Base-by-base conservation (phyloP, 2,888 invertebrate species). In the Microchrysa polita region DNA sequence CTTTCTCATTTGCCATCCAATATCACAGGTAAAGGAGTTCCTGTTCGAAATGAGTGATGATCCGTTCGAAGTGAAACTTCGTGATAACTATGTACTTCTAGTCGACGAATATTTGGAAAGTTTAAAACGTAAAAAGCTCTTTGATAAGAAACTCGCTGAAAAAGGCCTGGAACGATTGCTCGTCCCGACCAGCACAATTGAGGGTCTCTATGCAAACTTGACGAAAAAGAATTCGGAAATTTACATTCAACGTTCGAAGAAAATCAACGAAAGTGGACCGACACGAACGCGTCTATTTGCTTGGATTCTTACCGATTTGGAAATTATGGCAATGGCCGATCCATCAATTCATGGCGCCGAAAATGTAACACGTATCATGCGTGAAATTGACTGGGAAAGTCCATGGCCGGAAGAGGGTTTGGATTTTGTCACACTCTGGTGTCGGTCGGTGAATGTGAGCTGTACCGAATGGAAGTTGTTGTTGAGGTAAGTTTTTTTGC, bases 31-130 rank as follows among this genome's bases (percentile, higher is more conserved):
- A 22, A 92, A 96, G 85, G 93, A 94, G 80, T 92, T 96, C 80
- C 83, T 93, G 1, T 90, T 99, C 79, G 97, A 98, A 86, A 91
- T 99, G 86, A 93, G 93, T 77, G 99, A 99, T 82, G 98, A 99
- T 88, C 98, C 98, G 0, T 98, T 99, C 82, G 99, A 99, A 86
- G 96, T 98, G 2, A 95, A 95, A 81, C 86, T 99, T 7, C 90
- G 97, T 0, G 97, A 98, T 79, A 98, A 98, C 83, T 98, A 96
- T 83, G 97, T 97, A 81, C 87, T 98, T 0, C 83, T 97, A 61
- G 95, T 96, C 80, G 98, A 99, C 80, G 98, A 99, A 83, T 96
- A 95, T 80, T 92, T 93, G 79, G 98, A 99, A 83, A 94, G 95
- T 81, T 88, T 95, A 79, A 96, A 96, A 81, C 88, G 98, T 20